Percentiles rank a stretch among this genome's conserved stretches.
These are phyloP conservation scores for Synanthedon vespiformis DNA, from an alignment of 2,888 invertebrate species.

Conservation along the genomic window DNA sequence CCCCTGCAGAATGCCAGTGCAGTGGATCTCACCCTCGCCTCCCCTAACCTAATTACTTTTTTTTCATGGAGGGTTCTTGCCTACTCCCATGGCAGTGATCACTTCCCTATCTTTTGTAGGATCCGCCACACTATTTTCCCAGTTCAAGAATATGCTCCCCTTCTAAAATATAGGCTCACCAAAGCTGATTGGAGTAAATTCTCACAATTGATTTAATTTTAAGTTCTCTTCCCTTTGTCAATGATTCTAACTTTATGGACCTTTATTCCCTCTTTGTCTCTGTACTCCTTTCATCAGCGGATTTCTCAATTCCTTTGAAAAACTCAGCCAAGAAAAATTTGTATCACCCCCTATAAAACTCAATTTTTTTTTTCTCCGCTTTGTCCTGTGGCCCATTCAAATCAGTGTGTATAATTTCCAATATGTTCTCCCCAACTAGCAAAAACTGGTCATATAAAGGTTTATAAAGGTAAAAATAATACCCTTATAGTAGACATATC, in stretches of 20 bases:
- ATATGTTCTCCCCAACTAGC: too few species aligned
- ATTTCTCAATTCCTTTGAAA: not conserved
- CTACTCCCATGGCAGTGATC: constrained; percentile 2
- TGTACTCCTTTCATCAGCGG: too few species aligned
- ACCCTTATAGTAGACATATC: too few species aligned
- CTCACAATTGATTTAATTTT: not conserved
- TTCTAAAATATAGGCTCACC: constrained; percentile 2
- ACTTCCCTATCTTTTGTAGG: constrained; percentile 1
- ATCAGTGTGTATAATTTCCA: too few species aligned
- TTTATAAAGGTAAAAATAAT: too few species aligned
- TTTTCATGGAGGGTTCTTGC: constrained; percentile 1
- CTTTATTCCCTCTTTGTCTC: too few species aligned
- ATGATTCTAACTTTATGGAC: not conserved
- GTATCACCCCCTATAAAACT: constrained; percentile 3
- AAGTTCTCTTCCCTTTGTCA: not conserved
- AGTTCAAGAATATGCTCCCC: not conserved
- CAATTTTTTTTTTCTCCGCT: too few species aligned
- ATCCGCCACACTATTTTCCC: not conserved
- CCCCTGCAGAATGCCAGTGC: constrained; percentile 1
- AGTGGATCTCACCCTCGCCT: constrained; percentile 1
- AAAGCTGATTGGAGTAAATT: not conserved
- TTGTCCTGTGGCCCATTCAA: too few species aligned
- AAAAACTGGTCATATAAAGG: too few species aligned
- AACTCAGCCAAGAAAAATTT: constrained; percentile 1
- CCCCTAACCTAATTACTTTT: not conserved